A percentile compares a stretch with the other conserved stretches of the same genome.
phyloP scores from a whole-genome alignment of 2,797 vertebrate species.

The Ateles fusciceps region DNA sequence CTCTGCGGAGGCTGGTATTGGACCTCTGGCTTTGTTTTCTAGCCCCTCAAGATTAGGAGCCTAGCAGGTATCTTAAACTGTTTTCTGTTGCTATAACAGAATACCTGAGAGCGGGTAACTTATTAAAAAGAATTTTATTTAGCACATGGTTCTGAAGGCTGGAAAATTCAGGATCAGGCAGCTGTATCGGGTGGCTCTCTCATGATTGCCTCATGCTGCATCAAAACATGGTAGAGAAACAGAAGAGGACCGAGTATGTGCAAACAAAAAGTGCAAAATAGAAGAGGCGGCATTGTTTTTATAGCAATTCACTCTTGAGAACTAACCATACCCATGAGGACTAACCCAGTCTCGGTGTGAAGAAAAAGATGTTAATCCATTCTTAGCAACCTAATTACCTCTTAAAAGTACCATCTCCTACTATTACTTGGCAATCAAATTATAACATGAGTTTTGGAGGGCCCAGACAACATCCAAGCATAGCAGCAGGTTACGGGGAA shows the following conservation, averaged over 20 bases:
- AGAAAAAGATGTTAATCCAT: background rate
- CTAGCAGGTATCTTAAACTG: background rate
- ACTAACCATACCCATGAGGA: background rate
- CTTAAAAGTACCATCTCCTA: background rate
- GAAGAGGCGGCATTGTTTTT: background rate
- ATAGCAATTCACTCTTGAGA: background rate
- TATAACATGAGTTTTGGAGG: background rate
- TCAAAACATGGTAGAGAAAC: background rate
- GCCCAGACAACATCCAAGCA: background rate
- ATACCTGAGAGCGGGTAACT: background rate
- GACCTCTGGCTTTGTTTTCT: no score
- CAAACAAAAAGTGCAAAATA: background rate
- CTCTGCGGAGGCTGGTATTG: no score
- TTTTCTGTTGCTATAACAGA: background rate
- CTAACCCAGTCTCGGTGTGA: background rate
- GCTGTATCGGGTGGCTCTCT: background rate
- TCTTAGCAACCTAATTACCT: background rate
- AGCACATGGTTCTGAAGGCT: background rate
- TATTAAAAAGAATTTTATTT: background rate
- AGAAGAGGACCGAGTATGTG: background rate
- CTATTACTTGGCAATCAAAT: background rate
- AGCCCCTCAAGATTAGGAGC: no score
- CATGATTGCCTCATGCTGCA: background rate
- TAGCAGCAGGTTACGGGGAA: background rate
- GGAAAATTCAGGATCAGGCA: background rate